Conservation (phyloP, 2,797 vertebrate genomes). For the Rachycentron canadum region DNA sequence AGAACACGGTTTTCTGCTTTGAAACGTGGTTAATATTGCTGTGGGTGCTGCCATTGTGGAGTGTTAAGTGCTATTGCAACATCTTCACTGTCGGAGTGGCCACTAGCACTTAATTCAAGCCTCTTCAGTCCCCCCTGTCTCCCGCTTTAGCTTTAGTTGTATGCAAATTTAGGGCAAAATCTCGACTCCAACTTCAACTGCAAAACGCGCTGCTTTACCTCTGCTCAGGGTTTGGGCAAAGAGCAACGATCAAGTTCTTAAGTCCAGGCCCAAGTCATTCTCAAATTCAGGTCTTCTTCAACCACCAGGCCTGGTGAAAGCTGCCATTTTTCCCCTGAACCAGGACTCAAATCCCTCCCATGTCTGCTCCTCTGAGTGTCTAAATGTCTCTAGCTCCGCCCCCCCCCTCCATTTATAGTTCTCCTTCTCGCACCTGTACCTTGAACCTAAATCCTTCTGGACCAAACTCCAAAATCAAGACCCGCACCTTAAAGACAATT, state of each 20-base stretch:
- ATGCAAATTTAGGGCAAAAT: slow-evolving; percentile 1
- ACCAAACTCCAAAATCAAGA: slow-evolving; percentile 1
- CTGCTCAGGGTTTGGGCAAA: neutral
- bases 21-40: slow-evolving; percentile 1
- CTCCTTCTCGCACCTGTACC: neutral
- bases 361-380: slow-evolving; percentile 1
- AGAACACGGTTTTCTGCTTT: slow-evolving; percentile 38
- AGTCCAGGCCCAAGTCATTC: neutral
- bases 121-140: slow-evolving; percentile 2
- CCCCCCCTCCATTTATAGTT: slow-evolving; percentile 3
- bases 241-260: slow-evolving; percentile 1
- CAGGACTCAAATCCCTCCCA: slow-evolving; percentile 16
- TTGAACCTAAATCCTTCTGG: slow-evolving; percentile 2
- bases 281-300: neutral
- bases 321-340: neutral
- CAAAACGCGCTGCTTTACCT: neutral
- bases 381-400: slow-evolving; percentile 7
- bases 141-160: slow-evolving; percentile 4
- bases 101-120: slow-evolving; percentile 35
- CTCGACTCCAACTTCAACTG: neutral
- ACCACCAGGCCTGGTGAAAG: neutral
- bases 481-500: neutral
- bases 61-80: slow-evolving; percentile 54
- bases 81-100: slow-evolving; percentile 69
- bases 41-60: slow-evolving; percentile 39